Evolutionary conservation across 2,797 vertebrate species (phyloP), one percentile per base, ranked within the genome.

Genomic region (Sebastes kiyomatsui): DNA sequence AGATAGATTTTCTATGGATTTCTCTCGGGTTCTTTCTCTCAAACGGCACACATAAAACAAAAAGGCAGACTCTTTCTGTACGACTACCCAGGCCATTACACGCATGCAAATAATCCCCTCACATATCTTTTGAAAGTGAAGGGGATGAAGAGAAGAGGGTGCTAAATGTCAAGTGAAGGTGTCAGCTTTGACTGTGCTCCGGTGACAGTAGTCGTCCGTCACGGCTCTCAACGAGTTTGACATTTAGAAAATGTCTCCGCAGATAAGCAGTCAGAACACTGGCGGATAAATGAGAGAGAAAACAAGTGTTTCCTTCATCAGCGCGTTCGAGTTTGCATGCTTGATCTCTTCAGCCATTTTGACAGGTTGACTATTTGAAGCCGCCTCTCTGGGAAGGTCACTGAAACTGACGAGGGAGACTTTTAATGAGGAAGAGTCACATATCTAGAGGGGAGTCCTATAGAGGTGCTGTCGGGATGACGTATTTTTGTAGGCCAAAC

Each of bases 171-270:
- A 93, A 82, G 88, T 52, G 80, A 77, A 89, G 79, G 82, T 73
- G 77, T 88, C 80, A 52, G 85, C 91, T 74, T 71, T 72, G 77
- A 79, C 83, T 72, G 74, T 65, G 78, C 59, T 66, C 30, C 7
- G 2, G 71, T 72, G 75, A 84, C 86, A 78, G 62, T 8, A 58
- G 56, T 80, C 23, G 80, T 79, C 83, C 81, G 74, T 87, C 85
- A 46, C 67, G 59, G 75, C 84, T 79, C 85, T 90, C 85, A 76
- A 88, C 79, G 77, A 68, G 70, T 81, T 46, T 94, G 94, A 95
- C 93, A 94, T 95, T 95, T 93, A 75, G 83, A 78, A 92, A 95
- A 92, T 86, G 90, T 72, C 90, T 93, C 71, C 1, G 9, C 75
- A 72, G 88, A 94, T 83, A 88, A 87, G 88, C 64, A 32, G 87